Evolutionary conservation across 2,113 vertebrate species (phyloP), one percentile per base, ranked within the genome.

Genomic region (Dromas ardeola): DNA sequence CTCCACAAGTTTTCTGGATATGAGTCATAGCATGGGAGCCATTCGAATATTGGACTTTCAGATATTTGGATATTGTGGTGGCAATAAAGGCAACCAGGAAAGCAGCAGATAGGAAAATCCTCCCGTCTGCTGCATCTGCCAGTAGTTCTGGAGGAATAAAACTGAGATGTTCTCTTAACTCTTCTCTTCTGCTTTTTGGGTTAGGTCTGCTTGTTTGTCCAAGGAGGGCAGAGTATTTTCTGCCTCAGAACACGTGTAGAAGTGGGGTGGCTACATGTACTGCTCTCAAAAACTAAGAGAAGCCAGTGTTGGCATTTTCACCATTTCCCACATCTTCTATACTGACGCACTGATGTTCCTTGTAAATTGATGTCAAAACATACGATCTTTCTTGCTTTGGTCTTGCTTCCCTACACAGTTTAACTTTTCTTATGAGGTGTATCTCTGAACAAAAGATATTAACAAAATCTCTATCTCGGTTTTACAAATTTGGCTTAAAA

Each of bases 401-500:
- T 58, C 70, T 88, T 76, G 34, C 21, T 74, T 73, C 53, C 43
- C 25, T 91, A 21, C 21, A 20, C 13, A 20, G 47, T 84, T 81
- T 78, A 88, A 47, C 14, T 70, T 38, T 74, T 38, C 30, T 86
- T 79, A 26, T 8, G 56, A 59, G 18, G 30, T 55, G 32, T 90
- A 30, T 67, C 11, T 81, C 38, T 73, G 62, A 94, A 87, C 63
- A 90, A 82, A 80, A 15, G 34, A 34, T 56, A 72, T 53, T 47
- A 90, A 65, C 55, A 86, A 63, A 76, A 65, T 70, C 23, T 81
- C 88, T 55, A 49, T 81, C 53, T 49, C 77, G 18, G 18, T 79
- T 95, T 95, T 89, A 82, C 32, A 85, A 69, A 58, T 87, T 58
- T 62, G 53, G 43, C 66, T 95, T 90, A 38, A 84, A 93, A 93